Conservation (phyloP, 2,888 invertebrate species). For the Cloeon dipterum region DNA sequence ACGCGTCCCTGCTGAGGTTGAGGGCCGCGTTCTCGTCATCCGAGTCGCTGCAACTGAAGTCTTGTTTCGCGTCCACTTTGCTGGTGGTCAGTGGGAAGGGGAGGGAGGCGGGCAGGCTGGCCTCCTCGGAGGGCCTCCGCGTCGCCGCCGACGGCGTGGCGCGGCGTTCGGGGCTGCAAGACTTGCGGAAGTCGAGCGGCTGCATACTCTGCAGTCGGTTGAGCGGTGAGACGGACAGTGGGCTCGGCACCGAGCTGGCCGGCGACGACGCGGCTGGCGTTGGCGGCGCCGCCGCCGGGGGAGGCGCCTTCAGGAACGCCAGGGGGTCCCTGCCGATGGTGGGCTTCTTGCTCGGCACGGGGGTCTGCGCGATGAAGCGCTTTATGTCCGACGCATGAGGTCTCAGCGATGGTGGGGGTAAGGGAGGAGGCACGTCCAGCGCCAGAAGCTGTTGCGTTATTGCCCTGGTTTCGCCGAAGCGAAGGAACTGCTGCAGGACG, state of each 20-base stretch:
- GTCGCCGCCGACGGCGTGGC: too few species aligned
- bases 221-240: constrained; percentile 48
- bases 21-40: constrained; percentile 35
- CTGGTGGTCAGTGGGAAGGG: too few species aligned
- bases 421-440: constrained; percentile 8
- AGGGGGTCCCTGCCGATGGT: too few species aligned
- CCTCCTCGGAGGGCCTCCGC: too few species aligned
- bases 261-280: too few species aligned
- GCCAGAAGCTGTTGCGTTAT: constrained; percentile 41
- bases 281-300: too few species aligned
- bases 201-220: constrained; percentile 87
- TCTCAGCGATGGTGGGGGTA: too few species aligned
- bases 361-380: constrained; percentile 28
- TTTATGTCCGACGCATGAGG: constrained; percentile 28
- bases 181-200: constrained; percentile 78
- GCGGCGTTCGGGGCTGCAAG: too few species aligned
- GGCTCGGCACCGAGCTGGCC: constrained; percentile 19
- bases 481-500: constrained; percentile 76
- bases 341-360: too few species aligned
- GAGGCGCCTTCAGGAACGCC: too few species aligned
- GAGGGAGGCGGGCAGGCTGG: too few species aligned
- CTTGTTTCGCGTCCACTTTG: too few species aligned
- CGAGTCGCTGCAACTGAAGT: constrained; percentile 25
- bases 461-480: constrained; percentile 72
- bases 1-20: constrained; percentile 36